These are phyloP conservation scores for Strigamia crassipes DNA, from an alignment of 2,888 invertebrate genomes.

Conservation along the genomic window DNA sequence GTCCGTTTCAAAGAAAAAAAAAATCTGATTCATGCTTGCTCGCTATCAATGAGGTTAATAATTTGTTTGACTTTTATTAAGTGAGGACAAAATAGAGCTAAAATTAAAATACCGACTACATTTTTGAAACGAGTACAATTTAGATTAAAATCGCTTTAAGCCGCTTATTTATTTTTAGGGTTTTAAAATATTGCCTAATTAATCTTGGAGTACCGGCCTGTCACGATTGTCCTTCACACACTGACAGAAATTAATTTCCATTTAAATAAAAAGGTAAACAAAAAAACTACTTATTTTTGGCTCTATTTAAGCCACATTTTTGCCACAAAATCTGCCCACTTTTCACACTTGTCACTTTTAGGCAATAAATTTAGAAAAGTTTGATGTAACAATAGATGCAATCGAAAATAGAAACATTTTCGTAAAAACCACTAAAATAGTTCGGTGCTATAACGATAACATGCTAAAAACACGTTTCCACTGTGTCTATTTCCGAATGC, in stretches of 20 bases:
- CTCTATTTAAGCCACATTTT: neutral
- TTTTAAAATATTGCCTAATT: conserved; percentile 20
- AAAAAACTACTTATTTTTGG: neutral
- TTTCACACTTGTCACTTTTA: neutral
- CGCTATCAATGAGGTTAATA: conserved; percentile 27
- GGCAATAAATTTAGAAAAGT: neutral
- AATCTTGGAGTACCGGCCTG: neutral
- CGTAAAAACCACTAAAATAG: too few relatives aligned
- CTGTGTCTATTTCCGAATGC: conserved; percentile 51
- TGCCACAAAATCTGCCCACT: conserved; percentile 13
- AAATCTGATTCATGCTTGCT: conserved; percentile 17
- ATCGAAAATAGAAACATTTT: too few relatives aligned
- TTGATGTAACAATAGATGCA: neutral
- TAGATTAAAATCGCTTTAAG: conserved; percentile 9
- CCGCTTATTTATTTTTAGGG: neutral
- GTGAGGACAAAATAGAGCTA: conserved; percentile 6
- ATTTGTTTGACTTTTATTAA: conserved; percentile 38
- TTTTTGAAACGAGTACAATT: conserved; percentile 7
- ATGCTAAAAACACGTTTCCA: conserved; percentile 48
- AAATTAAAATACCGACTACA: conserved; percentile 35
- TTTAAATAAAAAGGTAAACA: neutral
- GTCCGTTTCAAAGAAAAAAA: neutral
- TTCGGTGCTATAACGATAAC: conserved; percentile 47
- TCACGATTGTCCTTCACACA: conserved; percentile 16
- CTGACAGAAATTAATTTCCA: neutral